These are phyloP conservation scores for Merops nubicus DNA, from an alignment of 2,113 vertebrate species.

Conservation along the genomic window DNA sequence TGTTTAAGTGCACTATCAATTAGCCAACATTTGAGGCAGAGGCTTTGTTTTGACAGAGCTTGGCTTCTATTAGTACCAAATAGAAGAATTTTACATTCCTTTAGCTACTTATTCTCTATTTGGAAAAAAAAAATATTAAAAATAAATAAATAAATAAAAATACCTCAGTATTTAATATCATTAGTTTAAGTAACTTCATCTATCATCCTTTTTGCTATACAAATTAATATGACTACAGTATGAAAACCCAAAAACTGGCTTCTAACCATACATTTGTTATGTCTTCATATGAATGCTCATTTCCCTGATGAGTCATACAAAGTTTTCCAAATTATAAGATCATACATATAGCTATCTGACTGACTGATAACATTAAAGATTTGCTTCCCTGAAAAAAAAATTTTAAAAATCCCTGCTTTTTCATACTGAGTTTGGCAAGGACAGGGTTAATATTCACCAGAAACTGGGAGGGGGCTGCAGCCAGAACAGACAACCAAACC, in stretches of 20 bases:
- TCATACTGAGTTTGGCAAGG: neutral
- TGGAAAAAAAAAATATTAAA: too few species aligned
- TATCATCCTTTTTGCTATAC: neutral
- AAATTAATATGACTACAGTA: neutral
- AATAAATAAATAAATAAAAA: too few species aligned
- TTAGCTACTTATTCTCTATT: neutral
- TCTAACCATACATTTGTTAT: neutral
- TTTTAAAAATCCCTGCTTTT: neutral
- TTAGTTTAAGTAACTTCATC: neutral
- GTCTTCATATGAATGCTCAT: neutral
- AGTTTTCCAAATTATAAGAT: neutral
- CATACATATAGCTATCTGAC: neutral
- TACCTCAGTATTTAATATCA: neutral
- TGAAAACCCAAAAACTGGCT: neutral
- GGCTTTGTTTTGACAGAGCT: neutral
- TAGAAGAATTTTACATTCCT: neutral
- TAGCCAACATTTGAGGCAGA: neutral
- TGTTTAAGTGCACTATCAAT: slow-evolving; percentile 26
- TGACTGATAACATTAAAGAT: neutral
- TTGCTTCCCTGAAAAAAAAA: neutral
- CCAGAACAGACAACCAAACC: neutral
- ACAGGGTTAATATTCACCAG: neutral
- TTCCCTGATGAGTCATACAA: neutral
- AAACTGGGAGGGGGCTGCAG: neutral
- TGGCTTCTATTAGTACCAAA: neutral